Conservation (phyloP, 1,140 invertebrate species). For the Anastrepha obliqua region DNA sequence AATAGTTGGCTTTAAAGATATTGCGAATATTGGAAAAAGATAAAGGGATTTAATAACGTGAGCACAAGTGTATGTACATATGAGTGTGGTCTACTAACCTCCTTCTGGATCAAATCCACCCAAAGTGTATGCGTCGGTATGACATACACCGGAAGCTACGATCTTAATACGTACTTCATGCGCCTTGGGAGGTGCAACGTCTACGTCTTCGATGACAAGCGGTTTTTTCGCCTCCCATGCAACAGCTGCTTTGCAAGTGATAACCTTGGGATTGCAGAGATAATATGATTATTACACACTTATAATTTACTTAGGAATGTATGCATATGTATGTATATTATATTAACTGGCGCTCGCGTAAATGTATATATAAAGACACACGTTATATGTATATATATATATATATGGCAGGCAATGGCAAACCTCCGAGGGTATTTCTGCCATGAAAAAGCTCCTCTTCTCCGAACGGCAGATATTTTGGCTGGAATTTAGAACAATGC, state of each 20-base stretch:
- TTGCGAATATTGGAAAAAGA: no score
- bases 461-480: not conserved
- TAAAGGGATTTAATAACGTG: not conserved
- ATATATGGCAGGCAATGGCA: slow-evolving; percentile 67
- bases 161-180: slow-evolving; percentile 91
- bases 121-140: slow-evolving; percentile 97
- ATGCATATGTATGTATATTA: not conserved
- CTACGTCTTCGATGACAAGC: slow-evolving; percentile 90
- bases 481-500: no score
- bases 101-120: slow-evolving; percentile 96
- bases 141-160: slow-evolving; percentile 92
- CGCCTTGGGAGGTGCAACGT: slow-evolving; percentile 95
- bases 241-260: slow-evolving; percentile 93
- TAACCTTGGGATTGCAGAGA: slow-evolving; percentile 76
- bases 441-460: no score
- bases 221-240: slow-evolving; percentile 93
- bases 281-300: not conserved
- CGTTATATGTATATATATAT: slow-evolving; percentile 33
- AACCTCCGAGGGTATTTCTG: slow-evolving; percentile 60
- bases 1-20: no score
- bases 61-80: not conserved
- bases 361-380: not conserved
- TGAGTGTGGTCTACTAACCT: not conserved
- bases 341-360: not conserved
- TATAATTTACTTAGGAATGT: not conserved